Conservation (phyloP, 2,113 vertebrate species). For the Poecile atricapillus region DNA sequence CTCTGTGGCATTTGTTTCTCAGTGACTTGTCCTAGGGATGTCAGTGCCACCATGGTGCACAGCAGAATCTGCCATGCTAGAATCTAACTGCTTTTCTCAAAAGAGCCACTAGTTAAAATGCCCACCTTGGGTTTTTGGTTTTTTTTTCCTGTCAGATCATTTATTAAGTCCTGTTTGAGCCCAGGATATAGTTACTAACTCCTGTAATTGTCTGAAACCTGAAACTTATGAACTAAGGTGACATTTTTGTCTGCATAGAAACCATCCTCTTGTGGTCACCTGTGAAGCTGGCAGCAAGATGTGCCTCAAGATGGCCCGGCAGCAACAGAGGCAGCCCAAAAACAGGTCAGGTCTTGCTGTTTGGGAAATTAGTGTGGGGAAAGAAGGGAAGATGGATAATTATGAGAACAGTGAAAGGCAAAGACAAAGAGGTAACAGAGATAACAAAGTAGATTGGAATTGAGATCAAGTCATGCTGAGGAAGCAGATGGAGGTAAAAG, state of each 20-base stretch:
- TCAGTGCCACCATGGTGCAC: neutral
- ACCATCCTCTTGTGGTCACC: neutral
- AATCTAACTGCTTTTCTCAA: neutral
- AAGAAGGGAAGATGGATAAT: neutral
- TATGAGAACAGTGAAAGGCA: neutral
- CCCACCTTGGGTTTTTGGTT: neutral
- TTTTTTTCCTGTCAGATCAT: neutral
- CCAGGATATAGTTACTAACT: neutral
- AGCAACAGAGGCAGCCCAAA: neutral
- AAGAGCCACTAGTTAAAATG: neutral
- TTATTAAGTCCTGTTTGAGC: neutral
- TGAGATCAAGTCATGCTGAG: neutral
- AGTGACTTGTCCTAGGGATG: neutral
- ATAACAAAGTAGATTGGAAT: neutral
- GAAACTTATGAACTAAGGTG: neutral
- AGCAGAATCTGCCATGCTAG: neutral
- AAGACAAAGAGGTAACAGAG: neutral
- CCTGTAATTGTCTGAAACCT: neutral
- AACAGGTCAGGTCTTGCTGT: neutral
- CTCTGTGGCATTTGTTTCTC: neutral
- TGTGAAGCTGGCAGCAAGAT: neutral
- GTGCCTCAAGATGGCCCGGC: neutral
- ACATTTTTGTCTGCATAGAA: neutral
- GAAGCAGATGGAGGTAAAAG: neutral
- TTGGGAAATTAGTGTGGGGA: neutral